phyloP scores from a whole-genome alignment of 2,113 vertebrate species.

The Morone saxatilis region DNA sequence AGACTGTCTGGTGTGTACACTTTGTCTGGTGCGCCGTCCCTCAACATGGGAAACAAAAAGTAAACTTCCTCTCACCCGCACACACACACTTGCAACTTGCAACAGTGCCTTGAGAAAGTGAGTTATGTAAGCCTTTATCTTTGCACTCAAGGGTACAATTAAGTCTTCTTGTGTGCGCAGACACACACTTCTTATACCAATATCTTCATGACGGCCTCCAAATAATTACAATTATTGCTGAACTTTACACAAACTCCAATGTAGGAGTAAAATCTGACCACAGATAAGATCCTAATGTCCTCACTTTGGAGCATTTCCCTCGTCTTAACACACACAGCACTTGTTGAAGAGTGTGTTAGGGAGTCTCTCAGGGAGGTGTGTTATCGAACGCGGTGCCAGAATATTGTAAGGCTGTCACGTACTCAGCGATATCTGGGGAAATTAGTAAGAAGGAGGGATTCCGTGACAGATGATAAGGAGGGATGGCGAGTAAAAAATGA shows the following conservation, averaged over 20 bases:
- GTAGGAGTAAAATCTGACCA: not conserved
- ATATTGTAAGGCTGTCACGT: not conserved
- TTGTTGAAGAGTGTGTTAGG: not conserved
- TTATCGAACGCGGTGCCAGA: not conserved
- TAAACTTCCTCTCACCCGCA: not conserved
- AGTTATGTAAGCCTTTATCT: conserved; percentile 10
- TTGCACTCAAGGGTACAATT: not conserved
- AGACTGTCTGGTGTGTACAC: not conserved
- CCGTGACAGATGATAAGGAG: not conserved
- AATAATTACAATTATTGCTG: not conserved
- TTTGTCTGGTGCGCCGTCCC: not conserved
- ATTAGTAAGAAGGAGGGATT: conserved; percentile 27
- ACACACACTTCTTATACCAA: not conserved
- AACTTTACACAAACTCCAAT: not conserved
- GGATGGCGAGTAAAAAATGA: not conserved
- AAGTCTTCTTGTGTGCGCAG: not conserved
- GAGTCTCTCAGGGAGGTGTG: not conserved
- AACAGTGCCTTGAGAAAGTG: not conserved
- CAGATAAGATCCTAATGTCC: too few relatives aligned
- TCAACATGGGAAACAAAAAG: not conserved
- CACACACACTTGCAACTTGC: not conserved
- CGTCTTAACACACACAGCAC: not conserved
- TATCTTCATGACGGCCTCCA: not conserved
- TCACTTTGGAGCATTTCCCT: not conserved
- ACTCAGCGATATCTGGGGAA: conserved; percentile 28